Percentiles rank a stretch among this genome's conserved stretches.
These are phyloP conservation scores for Oncorhynchus gorbuscha DNA, from an alignment of 2,113 vertebrate genomes.

Conservation along the genomic window DNA sequence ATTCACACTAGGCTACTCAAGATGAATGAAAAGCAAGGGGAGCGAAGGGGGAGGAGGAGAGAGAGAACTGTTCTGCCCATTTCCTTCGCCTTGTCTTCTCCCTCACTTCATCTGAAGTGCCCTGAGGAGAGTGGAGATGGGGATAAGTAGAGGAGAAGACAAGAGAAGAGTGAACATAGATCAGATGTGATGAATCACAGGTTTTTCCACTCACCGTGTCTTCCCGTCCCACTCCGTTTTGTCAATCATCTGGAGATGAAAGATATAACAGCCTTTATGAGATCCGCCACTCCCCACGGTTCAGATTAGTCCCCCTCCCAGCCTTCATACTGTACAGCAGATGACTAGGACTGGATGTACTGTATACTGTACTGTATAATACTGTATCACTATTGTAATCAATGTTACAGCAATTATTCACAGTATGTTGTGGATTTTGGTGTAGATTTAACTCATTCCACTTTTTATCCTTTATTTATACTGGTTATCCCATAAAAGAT, in stretches of 20 bases:
- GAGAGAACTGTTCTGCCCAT: not conserved
- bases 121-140: no score
- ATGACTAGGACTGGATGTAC: no score
- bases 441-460: no score
- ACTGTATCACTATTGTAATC: no score
- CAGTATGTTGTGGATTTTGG: no score
- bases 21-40: constrained; percentile 51
- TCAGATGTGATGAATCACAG: constrained; percentile 35
- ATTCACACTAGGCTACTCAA: constrained; percentile 45
- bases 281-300: constrained; percentile 24
- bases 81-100: not conserved
- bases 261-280: constrained; percentile 19
- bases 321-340: constrained; percentile 1
- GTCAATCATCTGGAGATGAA: constrained; percentile 35
- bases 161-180: constrained; percentile 42
- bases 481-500: no score
- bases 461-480: no score
- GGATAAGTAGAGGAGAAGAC: not conserved
- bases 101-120: not conserved
- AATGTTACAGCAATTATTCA: no score
- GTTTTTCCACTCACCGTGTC: constrained; percentile 14
- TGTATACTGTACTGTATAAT: no score
- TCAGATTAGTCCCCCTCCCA: constrained; percentile 37
- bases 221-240: constrained; percentile 19
- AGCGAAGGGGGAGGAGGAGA: constrained; percentile 2